Base-by-base conservation (phyloP, 2,888 invertebrate species). In the Heliconius erato region DNA sequence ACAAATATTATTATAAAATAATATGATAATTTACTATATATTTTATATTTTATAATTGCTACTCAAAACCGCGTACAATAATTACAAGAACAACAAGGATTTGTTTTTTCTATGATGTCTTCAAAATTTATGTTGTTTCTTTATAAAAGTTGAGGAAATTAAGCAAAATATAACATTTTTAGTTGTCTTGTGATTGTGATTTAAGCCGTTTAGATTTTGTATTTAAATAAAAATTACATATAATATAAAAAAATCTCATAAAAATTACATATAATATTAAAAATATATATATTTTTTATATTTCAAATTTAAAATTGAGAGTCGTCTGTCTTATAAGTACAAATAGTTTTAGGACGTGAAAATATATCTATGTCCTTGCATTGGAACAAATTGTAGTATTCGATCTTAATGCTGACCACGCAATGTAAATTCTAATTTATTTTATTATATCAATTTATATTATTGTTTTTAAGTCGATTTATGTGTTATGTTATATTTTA, bases 1-100 rank as follows among this genome's bases (percentile, higher is more conserved):
- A 76, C 32, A 40, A 69, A 76, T 59, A 54, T 35, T 59, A 65
- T 68, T 54, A 49, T 71, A 44, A 65, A 74, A 74, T 59, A 74
- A 59, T 54, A 74, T 59, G 59, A 54, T 54, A 74, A 74, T 74
- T 59, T 23, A 23, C 12, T 32, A 32, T 59, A 32, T 54, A 54
- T 54, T 54, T 54, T 59, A 32, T 54, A 54, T 54, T 54, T 54
- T 19, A 0, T 54, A 32, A 59, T 16, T 74, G 32, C 32, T 32
- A 74, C 19, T 54, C 74, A 54, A 74, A 74, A 49, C 32, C 54
- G 28, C 23, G 74, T 54, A 74, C 54, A 32, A 54, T 54, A 74
- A 54, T 74, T 74, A 74, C 3, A 12, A 11, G 54, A 54, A 26
- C 49, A 74, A 49, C 44, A 74, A 74, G 23, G 54, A 54, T 59